phyloP scores from a whole-genome alignment of 1,140 invertebrate species.

The Plodia interpunctella region DNA sequence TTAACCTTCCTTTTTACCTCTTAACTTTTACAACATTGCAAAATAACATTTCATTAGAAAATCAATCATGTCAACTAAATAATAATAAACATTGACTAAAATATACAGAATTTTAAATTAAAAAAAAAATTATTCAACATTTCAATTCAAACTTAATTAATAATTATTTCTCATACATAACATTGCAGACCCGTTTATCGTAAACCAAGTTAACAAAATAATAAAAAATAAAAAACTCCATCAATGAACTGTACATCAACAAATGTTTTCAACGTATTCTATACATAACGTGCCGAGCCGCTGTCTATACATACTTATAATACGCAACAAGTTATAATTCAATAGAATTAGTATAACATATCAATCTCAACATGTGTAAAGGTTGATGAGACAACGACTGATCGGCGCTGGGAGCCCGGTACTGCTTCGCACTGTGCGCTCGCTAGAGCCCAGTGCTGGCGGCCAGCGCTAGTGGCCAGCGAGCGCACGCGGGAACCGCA shows the following conservation, averaged over 20 bases:
- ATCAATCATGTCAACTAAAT: slow-evolving; percentile 61
- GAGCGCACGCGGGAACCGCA: slow-evolving; percentile 33
- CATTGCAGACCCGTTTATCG: slow-evolving; percentile 70
- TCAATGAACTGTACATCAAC: slow-evolving; percentile 57
- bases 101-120: slow-evolving; percentile 68
- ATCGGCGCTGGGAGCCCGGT: slow-evolving; percentile 32
- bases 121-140: slow-evolving; percentile 54
- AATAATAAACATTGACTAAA: slow-evolving; percentile 68
- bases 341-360: slow-evolving; percentile 77
- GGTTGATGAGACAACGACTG: slow-evolving; percentile 64
- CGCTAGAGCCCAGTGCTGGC: slow-evolving; percentile 2
- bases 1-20: slow-evolving; percentile 60
- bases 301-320: slow-evolving; percentile 58
- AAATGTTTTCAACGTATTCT: slow-evolving; percentile 46
- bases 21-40: slow-evolving; percentile 67
- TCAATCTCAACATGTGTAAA: slow-evolving; percentile 77
- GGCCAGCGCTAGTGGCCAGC: slow-evolving; percentile 13
- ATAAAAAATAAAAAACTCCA: slow-evolving; percentile 61
- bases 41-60: slow-evolving; percentile 67
- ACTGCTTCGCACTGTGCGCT: slow-evolving; percentile 10
- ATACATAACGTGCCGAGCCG: slow-evolving; percentile 39
- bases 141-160: slow-evolving; percentile 62
- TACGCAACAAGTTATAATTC: slow-evolving; percentile 76
- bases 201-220: slow-evolving; percentile 71
- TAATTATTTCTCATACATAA: slow-evolving; percentile 54